Conservation (phyloP, 2,888 invertebrate genomes). For the Campoplex nolae region DNA sequence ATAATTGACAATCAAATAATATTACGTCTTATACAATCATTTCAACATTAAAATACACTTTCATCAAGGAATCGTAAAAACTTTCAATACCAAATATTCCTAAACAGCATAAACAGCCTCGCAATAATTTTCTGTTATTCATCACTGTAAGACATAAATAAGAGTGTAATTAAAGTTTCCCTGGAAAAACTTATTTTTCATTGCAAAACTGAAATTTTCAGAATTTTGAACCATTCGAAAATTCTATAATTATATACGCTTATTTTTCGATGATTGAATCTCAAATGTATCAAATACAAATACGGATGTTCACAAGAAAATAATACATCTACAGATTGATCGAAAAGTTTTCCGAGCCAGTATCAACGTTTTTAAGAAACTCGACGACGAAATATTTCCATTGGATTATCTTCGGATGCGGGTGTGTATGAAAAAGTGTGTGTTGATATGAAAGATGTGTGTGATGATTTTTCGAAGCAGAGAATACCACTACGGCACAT, state of each 20-base stretch:
- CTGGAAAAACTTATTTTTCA: neutral
- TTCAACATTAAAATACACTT: neutral
- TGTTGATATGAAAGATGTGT: too few species aligned
- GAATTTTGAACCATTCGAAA: neutral
- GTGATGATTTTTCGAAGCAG: constrained; percentile 76
- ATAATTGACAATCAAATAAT: neutral
- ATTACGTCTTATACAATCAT: neutral
- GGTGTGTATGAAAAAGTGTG: constrained; percentile 3
- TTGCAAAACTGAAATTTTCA: neutral
- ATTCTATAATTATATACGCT: neutral
- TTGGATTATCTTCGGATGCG: neutral
- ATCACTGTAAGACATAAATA: neutral
- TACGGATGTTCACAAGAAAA: neutral
- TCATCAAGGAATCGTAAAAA: neutral
- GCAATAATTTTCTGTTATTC: neutral
- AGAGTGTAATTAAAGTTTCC: neutral
- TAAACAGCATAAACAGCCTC: neutral
- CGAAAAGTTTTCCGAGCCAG: neutral
- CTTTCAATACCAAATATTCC: neutral
- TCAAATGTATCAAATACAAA: neutral
- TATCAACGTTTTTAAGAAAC: neutral
- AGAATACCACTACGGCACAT: constrained; percentile 82
- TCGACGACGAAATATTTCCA: neutral
- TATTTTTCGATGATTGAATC: neutral
- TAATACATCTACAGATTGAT: neutral